Base-by-base conservation (phyloP, 1,140 invertebrate species). In the Harpegnathos saltator region DNA sequence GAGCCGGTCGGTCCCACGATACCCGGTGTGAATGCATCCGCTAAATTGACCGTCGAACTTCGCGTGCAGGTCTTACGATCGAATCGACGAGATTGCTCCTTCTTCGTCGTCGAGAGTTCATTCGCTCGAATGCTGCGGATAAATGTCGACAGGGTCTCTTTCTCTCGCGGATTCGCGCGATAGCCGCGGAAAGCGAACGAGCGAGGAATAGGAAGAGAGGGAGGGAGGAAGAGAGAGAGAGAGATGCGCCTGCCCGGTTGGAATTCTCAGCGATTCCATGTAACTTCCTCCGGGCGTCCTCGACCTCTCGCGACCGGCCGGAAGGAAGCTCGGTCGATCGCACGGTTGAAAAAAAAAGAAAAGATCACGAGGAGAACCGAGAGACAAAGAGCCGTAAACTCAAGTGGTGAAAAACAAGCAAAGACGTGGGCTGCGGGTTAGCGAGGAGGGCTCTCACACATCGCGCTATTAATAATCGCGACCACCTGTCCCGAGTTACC, bases 391-490 rank as follows among this genome's bases (percentile, higher is more conserved):
- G 7, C 3, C 0, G 7, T 3, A 9, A 9, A 9, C 4, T 0
- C 4, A 44, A 9, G 38, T 9, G 7, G 7, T 44, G n/a, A n/a
- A n/a, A n/a, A n/a, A 44, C 7, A 44, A 9, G 38, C 38, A 11
- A 44, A 11, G 9, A 44, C 7, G 38, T 9, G n/a, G 22, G 26
- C 59, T 82, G 54, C 74, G 87, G 83, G 85, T 87, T 89, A 87
- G 85, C 68, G 65, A 84, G 68, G 59, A 26, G 29, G 22, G n/a
- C n/a, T n/a, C 59, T 44, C 3, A 71, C 78, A 58, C 11, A 74
- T 84, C 29, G 68, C 59, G 80, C 88, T 89, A 89, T 89, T 89
- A 89, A 89, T 89, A 89, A 82, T 85, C 81, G 69, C 88, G 72
- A 86, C 88, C 88, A 89, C 88, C 88, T 89, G 84, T 54, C 50